These are phyloP conservation scores for Orientallactaga bullata DNA, from an alignment of 2,113 vertebrate genomes.

Conservation along the genomic window DNA sequence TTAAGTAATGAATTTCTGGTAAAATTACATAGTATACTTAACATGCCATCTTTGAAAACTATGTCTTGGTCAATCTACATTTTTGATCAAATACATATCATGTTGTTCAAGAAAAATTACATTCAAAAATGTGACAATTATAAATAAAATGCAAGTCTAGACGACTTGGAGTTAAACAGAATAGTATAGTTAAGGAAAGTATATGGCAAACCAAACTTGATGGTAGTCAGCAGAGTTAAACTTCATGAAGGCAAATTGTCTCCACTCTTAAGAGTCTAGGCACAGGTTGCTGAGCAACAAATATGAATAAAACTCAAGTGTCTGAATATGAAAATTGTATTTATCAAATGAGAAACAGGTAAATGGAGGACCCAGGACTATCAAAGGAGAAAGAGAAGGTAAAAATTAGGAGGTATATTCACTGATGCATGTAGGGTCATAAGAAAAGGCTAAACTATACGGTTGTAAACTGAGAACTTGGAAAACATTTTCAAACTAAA, in stretches of 20 bases:
- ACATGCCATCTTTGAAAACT: background rate
- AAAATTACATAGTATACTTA: background rate
- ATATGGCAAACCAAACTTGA: background rate
- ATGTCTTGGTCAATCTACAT: background rate
- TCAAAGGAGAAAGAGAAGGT: background rate
- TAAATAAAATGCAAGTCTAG: slow-evolving; percentile 45
- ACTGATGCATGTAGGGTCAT: background rate
- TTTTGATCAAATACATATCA: background rate
- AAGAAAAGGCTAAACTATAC: background rate
- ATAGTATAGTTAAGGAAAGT: background rate
- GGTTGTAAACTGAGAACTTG: slow-evolving; percentile 27
- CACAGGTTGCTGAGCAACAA: background rate
- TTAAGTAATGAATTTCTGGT: background rate
- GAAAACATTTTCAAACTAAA: slow-evolving; percentile 60
- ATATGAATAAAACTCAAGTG: background rate
- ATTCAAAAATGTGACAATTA: background rate
- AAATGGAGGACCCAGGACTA: background rate
- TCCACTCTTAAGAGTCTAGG: slow-evolving; percentile 5
- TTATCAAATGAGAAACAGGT: background rate
- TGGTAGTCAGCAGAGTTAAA: background rate
- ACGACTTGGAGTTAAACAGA: background rate
- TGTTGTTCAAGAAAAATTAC: background rate
- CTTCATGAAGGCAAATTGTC: background rate
- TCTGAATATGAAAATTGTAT: background rate
- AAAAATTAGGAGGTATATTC: background rate